These are phyloP conservation scores for Sarcophaga bullata DNA, from an alignment of 1,140 invertebrate genomes.

Conservation along the genomic window DNA sequence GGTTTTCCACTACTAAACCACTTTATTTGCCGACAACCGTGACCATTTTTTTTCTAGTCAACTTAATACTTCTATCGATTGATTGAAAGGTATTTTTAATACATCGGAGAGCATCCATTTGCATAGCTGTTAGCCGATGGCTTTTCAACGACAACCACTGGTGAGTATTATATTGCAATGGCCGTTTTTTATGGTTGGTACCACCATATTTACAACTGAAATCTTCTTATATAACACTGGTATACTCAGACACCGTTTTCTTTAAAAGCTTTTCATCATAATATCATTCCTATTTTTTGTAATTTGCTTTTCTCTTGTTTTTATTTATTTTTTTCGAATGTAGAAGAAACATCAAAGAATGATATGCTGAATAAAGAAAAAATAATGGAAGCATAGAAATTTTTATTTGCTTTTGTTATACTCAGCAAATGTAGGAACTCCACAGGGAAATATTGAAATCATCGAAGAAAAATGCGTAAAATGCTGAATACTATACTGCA, in stretches of 20 bases:
- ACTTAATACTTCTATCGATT: not conserved
- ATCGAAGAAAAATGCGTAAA: not conserved
- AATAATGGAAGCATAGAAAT: not conserved
- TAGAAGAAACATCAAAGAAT: not conserved
- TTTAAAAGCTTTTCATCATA: not conserved
- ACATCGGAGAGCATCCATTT: not conserved
- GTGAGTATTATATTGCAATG: not conserved
- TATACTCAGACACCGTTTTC: not conserved
- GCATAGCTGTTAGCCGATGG: not conserved
- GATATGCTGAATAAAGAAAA: not conserved
- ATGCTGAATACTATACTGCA: not conserved
- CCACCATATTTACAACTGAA: not conserved
- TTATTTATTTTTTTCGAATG: not conserved
- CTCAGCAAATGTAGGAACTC: not conserved
- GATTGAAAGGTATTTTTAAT: constrained; percentile 1
- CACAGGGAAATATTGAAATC: not conserved
- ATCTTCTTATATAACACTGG: not conserved
- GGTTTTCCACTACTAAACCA: not conserved
- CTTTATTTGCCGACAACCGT: not conserved
- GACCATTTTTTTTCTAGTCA: not conserved
- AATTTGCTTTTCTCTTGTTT: not conserved
- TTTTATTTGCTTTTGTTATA: not conserved
- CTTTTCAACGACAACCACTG: not conserved
- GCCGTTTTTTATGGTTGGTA: not conserved
- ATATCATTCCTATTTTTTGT: not conserved